Evolutionary conservation across 2,888 invertebrate species (phyloP).

Genomic region (Coleophora deauratella): DNA sequence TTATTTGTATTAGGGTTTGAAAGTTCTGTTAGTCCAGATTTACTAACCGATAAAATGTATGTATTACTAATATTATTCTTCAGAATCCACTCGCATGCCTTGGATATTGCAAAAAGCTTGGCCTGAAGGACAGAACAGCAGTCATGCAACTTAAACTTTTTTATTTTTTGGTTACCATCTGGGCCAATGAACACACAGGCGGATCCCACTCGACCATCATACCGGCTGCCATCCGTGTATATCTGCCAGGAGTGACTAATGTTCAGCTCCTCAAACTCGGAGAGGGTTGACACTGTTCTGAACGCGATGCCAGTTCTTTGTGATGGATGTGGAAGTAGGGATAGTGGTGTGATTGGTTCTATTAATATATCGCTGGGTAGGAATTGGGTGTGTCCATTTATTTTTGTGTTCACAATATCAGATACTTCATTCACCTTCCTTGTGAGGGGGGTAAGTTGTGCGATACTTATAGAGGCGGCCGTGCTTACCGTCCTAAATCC

Average conservation of each 20-base stretch:
- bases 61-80: too few relatives aligned
- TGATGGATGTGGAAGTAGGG: slow-evolving; percentile 1
- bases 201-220: background rate
- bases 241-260: background rate
- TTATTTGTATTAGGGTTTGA: too few relatives aligned
- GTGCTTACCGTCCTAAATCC: slow-evolving; percentile 13
- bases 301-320: background rate
- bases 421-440: too few relatives aligned
- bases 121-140: slow-evolving; percentile 1
- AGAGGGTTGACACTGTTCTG: too few relatives aligned
- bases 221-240: slow-evolving; percentile 2
- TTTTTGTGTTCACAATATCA: background rate
- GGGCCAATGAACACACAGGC: background rate
- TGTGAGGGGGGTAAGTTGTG: slow-evolving; percentile 10
- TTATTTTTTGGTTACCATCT: background rate
- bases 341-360: background rate
- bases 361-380: slow-evolving; percentile 1
- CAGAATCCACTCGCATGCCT: background rate
- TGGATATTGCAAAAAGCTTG: background rate
- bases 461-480: slow-evolving; percentile 9
- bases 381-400: background rate
- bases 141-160: background rate
- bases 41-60: too few relatives aligned
- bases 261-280: background rate
- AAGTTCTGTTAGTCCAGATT: too few relatives aligned